Percentiles rank a stretch among this genome's conserved stretches.
These are phyloP conservation scores for Lamprologus callipterus DNA, from an alignment of 2,113 vertebrate genomes.

Conservation along the genomic window DNA sequence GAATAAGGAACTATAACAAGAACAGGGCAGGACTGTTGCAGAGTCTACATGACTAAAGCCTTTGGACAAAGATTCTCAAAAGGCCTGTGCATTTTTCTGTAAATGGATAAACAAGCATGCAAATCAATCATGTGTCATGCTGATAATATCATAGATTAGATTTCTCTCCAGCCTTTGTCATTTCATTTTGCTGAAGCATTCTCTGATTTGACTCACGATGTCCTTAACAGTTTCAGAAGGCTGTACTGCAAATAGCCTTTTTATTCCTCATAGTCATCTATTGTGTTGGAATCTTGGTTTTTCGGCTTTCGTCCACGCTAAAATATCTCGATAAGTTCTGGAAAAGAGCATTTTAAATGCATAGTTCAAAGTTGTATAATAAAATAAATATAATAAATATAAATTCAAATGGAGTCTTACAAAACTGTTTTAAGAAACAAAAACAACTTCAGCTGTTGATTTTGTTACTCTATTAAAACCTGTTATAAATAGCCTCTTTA, in stretches of 20 bases:
- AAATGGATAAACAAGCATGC: constrained; percentile 15
- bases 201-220: background rate
- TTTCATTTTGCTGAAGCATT: constrained; percentile 2
- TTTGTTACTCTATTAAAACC: background rate
- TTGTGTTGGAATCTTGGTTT: background rate
- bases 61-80: background rate
- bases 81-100: background rate
- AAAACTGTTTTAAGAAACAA: background rate
- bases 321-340: background rate
- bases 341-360: background rate
- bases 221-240: background rate
- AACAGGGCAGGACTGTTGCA: background rate
- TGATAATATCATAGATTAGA: constrained; percentile 5
- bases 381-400: no score
- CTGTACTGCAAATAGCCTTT: background rate
- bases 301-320: background rate
- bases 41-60: constrained; percentile 3
- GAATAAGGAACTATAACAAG: background rate
- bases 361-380: background rate
- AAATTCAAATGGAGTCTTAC: background rate
- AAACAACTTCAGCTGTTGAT: background rate
- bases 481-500: background rate
- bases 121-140: constrained; percentile 30
- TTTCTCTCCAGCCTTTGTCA: background rate
- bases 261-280: background rate